Conservation (phyloP, 2,113 vertebrate genomes). For the Oreocharis arfaki region DNA sequence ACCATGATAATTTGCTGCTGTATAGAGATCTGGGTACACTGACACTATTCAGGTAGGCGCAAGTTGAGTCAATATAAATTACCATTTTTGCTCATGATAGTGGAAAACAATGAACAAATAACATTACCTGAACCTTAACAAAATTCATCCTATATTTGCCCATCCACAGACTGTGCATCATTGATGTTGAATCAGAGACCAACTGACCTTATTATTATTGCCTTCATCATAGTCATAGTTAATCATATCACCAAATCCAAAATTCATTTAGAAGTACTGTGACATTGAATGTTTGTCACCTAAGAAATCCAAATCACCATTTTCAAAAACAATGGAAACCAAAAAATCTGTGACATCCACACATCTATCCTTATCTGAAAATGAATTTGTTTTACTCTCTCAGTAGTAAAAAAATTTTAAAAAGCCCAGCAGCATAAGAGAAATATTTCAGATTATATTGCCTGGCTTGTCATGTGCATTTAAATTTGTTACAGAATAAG, state of each 20-base stretch:
- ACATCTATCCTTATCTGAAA: neutral
- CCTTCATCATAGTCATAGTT: neutral
- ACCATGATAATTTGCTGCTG: neutral
- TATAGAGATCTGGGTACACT: neutral
- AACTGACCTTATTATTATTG: neutral
- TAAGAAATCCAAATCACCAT: neutral
- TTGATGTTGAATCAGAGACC: neutral
- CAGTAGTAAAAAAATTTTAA: too few relatives aligned
- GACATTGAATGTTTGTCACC: neutral
- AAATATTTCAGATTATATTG: neutral
- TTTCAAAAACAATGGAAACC: neutral
- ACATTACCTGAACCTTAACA: neutral
- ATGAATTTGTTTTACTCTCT: neutral
- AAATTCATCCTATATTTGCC: neutral
- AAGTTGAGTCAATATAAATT: neutral
- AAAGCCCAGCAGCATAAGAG: neutral
- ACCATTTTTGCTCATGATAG: neutral
- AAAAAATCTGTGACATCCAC: neutral
- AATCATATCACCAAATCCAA: neutral
- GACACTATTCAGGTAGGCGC: neutral
- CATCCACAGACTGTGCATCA: neutral
- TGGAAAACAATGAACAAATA: conserved; percentile 26
- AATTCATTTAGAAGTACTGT: neutral
- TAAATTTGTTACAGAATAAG: neutral
- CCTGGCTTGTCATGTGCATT: neutral